Evolutionary conservation across 1,140 invertebrate species (phyloP), one percentile per base, ranked within the genome.

Genomic region (Sitobion miscanthi): DNA sequence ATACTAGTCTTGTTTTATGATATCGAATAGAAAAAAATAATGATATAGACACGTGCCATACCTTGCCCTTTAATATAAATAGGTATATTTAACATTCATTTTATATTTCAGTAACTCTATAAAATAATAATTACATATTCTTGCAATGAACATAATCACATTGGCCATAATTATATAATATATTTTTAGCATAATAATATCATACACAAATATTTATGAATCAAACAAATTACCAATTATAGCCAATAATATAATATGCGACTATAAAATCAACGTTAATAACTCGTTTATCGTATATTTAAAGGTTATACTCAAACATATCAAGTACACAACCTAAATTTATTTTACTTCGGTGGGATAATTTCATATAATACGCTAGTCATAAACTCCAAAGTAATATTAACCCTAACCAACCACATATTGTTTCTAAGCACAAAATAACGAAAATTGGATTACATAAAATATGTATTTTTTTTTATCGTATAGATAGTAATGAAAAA

Each of bases 391-490:
- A 77, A 77, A 77, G n/a, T n/a, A 77, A 77, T 77, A 69, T n/a
- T 77, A 69, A n/a, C 62, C n/a, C 62, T 77, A n/a, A 77, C 62
- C 62, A 77, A 77, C 62, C 30, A 69, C 30, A 77, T 77, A 77
- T 77, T 77, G 62, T 35, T 77, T 69, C 30, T 77, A 77, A 77
- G 62, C n/a, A 77, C 62, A n/a, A 77, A 77, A 77, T 77, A 85
- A 85, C 14, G 83, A 85, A 9, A 45, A 25, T 85, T 42, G 83
- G 21, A 45, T 42, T 85, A 85, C 25, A 85, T 42, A 85, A 30
- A 83, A 54, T 85, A 69, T 42, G 35, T 42, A 38, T 42, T 42
- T 85, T n/a, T 42, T 85, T 42, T 85, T 25, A 85, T 85, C 83
- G 38, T 25, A 85, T 45, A 85, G 35, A 42, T 42, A 42, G 21